phyloP scores from a whole-genome alignment of 2,888 invertebrate species.

The Acholoe squamosa region DNA sequence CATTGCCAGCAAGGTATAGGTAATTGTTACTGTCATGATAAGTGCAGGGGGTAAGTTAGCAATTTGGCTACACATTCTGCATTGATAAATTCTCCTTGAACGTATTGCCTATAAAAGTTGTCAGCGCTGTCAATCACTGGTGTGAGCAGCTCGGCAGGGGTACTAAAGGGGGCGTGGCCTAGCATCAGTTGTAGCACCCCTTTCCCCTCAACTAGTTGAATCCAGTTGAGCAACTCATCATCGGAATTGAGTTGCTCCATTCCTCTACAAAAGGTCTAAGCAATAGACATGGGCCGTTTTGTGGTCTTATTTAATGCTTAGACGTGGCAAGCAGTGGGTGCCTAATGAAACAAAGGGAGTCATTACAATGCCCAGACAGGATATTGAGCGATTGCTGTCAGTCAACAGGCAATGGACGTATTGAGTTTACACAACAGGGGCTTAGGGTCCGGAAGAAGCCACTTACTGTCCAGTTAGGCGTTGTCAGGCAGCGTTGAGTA shows the following conservation, averaged over 20 bases:
- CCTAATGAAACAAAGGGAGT: slow-evolving; percentile 15
- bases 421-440: slow-evolving; percentile 9
- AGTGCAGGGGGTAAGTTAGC: neutral
- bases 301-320: neutral
- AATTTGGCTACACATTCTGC: neutral
- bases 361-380: slow-evolving; percentile 6
- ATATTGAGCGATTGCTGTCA: neutral
- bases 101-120: slow-evolving; percentile 42
- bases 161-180: neutral
- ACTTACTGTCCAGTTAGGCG: slow-evolving; percentile 13
- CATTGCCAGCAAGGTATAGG: neutral
- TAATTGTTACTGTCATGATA: slow-evolving; percentile 40
- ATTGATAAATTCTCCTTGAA: neutral
- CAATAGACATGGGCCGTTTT: neutral
- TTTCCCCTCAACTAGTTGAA: neutral
- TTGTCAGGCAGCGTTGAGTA: neutral
- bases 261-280: no score
- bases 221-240: neutral
- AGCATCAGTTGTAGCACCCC: slow-evolving; percentile 7
- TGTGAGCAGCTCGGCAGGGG: neutral
- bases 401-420: neutral
- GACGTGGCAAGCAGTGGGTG: neutral
- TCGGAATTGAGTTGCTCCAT: neutral
- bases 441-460: neutral
- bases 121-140: neutral